A percentile compares a stretch with the other conserved stretches of the same genome.
Evolutionary conservation across 1,140 invertebrate species (phyloP).

Genomic region (Ceratosolen fusciceps): DNA sequence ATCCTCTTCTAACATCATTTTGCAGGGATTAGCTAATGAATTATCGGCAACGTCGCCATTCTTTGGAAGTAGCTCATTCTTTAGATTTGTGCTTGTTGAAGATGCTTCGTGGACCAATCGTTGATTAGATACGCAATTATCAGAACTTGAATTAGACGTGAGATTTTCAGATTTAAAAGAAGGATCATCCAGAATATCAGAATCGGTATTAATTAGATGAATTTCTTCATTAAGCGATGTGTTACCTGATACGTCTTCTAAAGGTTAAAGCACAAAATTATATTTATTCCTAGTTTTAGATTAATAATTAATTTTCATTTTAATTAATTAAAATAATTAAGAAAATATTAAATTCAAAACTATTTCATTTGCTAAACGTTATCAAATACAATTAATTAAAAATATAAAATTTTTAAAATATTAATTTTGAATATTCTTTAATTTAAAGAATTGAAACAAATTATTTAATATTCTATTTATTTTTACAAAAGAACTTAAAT

Average conservation of each 20-base stretch:
- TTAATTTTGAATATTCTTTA: too few species aligned
- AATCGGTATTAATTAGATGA: neutral
- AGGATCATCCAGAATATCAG: neutral
- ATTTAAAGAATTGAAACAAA: too few species aligned
- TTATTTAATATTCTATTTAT: neutral
- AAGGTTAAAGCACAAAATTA: too few species aligned
- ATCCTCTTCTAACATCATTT: conserved; percentile 2
- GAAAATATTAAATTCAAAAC: too few species aligned
- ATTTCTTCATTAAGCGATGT: neutral
- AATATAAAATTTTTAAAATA: too few species aligned
- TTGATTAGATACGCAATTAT: neutral
- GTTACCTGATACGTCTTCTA: conserved; percentile 20
- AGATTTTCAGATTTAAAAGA: conserved; percentile 5
- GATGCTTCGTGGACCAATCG: conserved; percentile 15
- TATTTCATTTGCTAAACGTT: too few species aligned
- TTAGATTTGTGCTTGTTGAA: conserved; percentile 17
- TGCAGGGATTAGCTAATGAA: conserved; percentile 12
- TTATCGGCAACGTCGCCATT: neutral
- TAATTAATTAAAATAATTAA: too few species aligned
- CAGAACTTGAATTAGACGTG: neutral
- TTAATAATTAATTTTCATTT: too few species aligned
- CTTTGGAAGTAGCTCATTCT: conserved; percentile 16
- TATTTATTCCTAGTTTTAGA: too few species aligned
- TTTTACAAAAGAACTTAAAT: neutral
- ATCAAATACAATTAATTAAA: too few species aligned